Conservation (phyloP, 2,888 invertebrate species). For the Petrophora chlorosata region DNA sequence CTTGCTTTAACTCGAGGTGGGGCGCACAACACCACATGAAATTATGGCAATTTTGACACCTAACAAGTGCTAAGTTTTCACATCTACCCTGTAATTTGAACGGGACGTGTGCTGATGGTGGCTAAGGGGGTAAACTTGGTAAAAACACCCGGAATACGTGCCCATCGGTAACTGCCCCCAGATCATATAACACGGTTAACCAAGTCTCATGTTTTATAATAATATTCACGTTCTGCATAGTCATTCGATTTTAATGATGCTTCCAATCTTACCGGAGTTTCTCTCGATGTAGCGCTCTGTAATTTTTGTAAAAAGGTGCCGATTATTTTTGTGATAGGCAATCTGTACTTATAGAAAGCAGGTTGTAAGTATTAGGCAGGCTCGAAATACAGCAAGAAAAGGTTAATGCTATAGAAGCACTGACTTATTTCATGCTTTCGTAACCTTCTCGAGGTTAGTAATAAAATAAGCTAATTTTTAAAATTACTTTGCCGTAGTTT, state of each 20-base stretch:
- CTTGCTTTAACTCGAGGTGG: conserved; percentile 72
- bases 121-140: conserved; percentile 16
- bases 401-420: neutral
- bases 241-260: conserved; percentile 76
- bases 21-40: conserved; percentile 66
- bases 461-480: too few relatives aligned
- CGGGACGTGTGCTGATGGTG: conserved; percentile 62
- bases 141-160: conserved; percentile 51
- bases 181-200: too few relatives aligned
- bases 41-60: conserved; percentile 84
- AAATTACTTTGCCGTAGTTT: too few relatives aligned
- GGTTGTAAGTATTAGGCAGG: conserved; percentile 4
- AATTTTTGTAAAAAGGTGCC: conserved; percentile 62
- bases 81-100: conserved; percentile 72
- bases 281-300: conserved; percentile 60
- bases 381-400: too few relatives aligned
- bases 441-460: too few relatives aligned
- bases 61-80: conserved; percentile 78
- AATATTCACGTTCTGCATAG: conserved; percentile 65
- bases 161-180: conserved; percentile 50
- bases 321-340: conserved; percentile 31
- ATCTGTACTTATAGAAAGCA: conserved; percentile 30
- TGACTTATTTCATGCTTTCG: neutral
- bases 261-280: conserved; percentile 56
- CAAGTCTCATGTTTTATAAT: conserved; percentile 71